These are phyloP conservation scores for Macrophya annulata DNA, from an alignment of 2,888 invertebrate species.

Conservation along the genomic window DNA sequence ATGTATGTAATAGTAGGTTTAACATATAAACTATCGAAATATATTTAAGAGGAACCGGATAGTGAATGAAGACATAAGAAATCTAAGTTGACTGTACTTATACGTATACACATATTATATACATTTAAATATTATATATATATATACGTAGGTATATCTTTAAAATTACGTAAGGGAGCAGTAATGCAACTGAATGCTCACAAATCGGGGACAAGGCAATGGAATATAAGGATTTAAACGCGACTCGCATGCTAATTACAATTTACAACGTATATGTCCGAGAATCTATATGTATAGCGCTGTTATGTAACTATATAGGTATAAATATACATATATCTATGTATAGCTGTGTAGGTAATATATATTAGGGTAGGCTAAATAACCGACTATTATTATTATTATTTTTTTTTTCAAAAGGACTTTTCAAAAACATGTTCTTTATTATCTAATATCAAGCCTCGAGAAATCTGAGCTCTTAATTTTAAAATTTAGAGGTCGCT, in stretches of 20 bases:
- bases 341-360: neutral
- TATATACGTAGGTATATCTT: neutral
- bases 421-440: no score
- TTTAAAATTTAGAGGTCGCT: no score
- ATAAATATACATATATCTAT: neutral
- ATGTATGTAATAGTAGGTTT: neutral
- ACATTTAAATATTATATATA: neutral
- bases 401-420: no score
- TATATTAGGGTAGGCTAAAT: no score
- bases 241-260: conserved; percentile 68
- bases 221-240: conserved; percentile 66
- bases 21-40: neutral
- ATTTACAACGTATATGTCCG: conserved; percentile 16
- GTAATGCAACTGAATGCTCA: conserved; percentile 60
- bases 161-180: conserved; percentile 42
- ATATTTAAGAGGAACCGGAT: conserved; percentile 16
- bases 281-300: neutral
- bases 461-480: no score
- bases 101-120: neutral
- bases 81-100: neutral
- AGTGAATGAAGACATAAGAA: conserved; percentile 34
- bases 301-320: neutral
- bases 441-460: no score
- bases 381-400: no score
- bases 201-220: conserved; percentile 70